A percentile compares a stretch with the other conserved stretches of the same genome.
phyloP scores from a whole-genome alignment of 1,140 invertebrate genomes.

The Drosophila arawakana region DNA sequence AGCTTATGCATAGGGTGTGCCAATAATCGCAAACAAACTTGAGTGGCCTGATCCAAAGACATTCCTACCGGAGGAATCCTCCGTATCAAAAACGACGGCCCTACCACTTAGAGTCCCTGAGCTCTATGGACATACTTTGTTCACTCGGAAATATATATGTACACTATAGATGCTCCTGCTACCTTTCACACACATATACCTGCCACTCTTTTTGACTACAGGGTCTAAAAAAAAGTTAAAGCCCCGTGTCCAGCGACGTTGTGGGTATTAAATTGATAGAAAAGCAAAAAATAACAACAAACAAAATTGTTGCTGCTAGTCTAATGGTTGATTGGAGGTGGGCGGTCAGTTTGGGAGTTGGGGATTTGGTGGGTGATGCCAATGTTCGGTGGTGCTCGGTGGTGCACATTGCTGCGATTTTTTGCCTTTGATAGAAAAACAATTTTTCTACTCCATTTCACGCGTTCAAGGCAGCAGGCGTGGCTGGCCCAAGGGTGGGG shows the following conservation, averaged over 20 bases:
- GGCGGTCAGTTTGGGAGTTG: neutral
- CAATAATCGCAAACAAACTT: too few relatives aligned
- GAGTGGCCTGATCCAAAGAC: too few relatives aligned
- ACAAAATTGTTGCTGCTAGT: slow-evolving; percentile 46
- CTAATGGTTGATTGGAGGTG: slow-evolving; percentile 29
- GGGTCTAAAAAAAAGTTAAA: slow-evolving; percentile 64
- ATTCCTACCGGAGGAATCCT: too few relatives aligned
- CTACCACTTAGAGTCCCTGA: too few relatives aligned
- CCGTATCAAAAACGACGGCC: too few relatives aligned
- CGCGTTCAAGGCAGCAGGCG: slow-evolving; percentile 71
- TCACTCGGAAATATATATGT: too few relatives aligned
- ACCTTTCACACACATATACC: too few relatives aligned
- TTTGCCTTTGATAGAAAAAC: slow-evolving; percentile 81
- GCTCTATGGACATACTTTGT: too few relatives aligned
- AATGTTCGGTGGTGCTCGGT: neutral
- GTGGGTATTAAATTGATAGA: slow-evolving; percentile 74
- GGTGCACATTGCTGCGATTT: slow-evolving; percentile 63
- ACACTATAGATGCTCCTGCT: too few relatives aligned
- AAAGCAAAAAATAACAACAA: slow-evolving; percentile 18
- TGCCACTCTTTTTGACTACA: too few relatives aligned
- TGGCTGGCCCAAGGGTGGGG: slow-evolving; percentile 8
- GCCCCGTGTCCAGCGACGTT: slow-evolving; percentile 69
- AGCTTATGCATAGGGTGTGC: too few relatives aligned
- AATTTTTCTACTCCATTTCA: slow-evolving; percentile 83
- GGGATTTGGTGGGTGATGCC: slow-evolving; percentile 14